phyloP scores from a whole-genome alignment of 2,797 vertebrate species.

The Pangasius macronema region DNA sequence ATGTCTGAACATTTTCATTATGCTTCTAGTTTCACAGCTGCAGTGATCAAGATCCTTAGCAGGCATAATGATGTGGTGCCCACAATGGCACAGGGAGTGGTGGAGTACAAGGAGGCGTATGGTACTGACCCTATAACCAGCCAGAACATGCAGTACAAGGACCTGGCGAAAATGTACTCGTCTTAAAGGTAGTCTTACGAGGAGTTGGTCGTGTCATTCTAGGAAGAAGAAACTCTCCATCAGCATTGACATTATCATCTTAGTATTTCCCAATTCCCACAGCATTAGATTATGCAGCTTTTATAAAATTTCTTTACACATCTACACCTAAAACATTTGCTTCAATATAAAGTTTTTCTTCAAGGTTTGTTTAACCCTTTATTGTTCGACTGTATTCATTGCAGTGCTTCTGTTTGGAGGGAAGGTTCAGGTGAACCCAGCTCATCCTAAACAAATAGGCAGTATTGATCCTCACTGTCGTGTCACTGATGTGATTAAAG shows the following conservation, averaged over 20 bases:
- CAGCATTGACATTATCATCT: neutral
- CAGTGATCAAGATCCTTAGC: constrained; percentile 92
- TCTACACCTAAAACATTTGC: neutral
- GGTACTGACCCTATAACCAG: constrained; percentile 93
- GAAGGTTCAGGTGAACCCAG: constrained; percentile 86
- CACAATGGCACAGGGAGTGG: constrained; percentile 97
- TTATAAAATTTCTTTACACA: neutral
- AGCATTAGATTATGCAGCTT: neutral
- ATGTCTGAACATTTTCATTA: neutral
- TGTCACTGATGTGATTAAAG: constrained; percentile 90
- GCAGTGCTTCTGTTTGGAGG: constrained; percentile 94
- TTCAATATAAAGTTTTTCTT: neutral
- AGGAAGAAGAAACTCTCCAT: too few species aligned
- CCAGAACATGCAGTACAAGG: constrained; percentile 97
- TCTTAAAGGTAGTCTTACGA: too few species aligned
- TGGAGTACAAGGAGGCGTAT: constrained; percentile 93
- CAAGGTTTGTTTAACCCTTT: neutral
- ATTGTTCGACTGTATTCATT: constrained; percentile 29
- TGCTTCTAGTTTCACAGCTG: constrained; percentile 88
- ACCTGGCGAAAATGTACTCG: too few species aligned
- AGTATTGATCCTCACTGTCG: constrained; percentile 92
- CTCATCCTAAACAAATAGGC: constrained; percentile 97
- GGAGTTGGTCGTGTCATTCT: too few species aligned
- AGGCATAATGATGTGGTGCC: constrained; percentile 97
- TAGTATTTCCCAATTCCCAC: neutral